Conservation (phyloP, 2,113 vertebrate genomes). For the Bubo scandiacus region DNA sequence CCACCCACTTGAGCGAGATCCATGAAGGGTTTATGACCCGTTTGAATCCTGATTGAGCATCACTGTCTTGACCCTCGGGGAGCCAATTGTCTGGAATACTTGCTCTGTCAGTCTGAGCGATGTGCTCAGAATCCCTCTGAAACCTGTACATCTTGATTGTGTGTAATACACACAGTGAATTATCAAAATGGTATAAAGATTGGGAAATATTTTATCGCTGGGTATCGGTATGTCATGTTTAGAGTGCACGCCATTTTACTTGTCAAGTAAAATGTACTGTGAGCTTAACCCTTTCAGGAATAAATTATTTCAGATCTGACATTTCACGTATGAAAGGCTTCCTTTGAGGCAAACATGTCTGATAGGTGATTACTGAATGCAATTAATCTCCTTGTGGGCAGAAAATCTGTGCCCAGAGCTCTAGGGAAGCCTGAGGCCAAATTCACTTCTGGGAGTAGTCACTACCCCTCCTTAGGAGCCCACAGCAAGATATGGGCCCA, state of each 20-base stretch:
- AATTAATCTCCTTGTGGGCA: background rate
- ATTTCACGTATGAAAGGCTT: background rate
- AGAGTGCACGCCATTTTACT: background rate
- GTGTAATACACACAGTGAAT: constrained; percentile 62
- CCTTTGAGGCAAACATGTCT: background rate
- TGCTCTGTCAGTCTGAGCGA: constrained; percentile 77
- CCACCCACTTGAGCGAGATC: constrained; percentile 78
- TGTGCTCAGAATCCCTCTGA: constrained; percentile 75
- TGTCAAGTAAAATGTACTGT: background rate
- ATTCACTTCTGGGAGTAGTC: background rate
- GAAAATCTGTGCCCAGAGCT: background rate
- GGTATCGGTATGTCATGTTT: background rate
- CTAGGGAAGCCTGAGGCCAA: background rate
- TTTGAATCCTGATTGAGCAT: constrained; percentile 81
- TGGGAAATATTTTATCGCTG: constrained; percentile 32
- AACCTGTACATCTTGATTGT: constrained; percentile 60
- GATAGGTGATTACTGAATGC: background rate
- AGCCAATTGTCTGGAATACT: constrained; percentile 81
- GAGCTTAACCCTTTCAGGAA: background rate
- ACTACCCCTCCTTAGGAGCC: background rate
- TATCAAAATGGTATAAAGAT: constrained; percentile 55
- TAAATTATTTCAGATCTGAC: background rate
- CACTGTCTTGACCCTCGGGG: constrained; percentile 77
- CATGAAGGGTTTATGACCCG: constrained; percentile 80
- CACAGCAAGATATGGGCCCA: background rate